These are phyloP conservation scores for Rhinella marina DNA, from an alignment of 2,797 vertebrate species.

Conservation along the genomic window DNA sequence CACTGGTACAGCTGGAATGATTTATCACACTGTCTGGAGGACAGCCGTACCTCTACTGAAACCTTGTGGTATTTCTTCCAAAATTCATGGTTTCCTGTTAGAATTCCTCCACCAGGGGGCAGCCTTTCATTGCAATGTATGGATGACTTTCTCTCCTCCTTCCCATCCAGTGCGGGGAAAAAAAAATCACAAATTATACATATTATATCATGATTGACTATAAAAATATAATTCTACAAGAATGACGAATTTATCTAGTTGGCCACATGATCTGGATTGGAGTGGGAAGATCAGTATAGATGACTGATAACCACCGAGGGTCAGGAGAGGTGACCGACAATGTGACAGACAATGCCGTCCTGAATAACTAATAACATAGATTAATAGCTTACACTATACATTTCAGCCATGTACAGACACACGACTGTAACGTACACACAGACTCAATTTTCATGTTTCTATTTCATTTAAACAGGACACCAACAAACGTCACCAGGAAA, in stretches of 20 bases:
- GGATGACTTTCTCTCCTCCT: neutral
- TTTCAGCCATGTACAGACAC: too few species aligned
- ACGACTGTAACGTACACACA: neutral
- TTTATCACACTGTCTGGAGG: too few species aligned
- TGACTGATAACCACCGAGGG: neutral
- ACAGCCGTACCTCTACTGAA: too few species aligned
- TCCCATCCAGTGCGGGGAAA: neutral
- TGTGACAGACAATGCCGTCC: neutral
- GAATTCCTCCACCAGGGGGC: slow-evolving; percentile 9
- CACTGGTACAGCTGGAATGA: neutral
- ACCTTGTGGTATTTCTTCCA: too few species aligned
- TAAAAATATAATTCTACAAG: neutral
- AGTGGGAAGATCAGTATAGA: neutral
- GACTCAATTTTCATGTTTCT: neutral
- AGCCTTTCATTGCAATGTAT: neutral
- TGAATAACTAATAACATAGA: neutral
- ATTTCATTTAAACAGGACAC: slow-evolving; percentile 61
- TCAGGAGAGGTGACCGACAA: too few species aligned
- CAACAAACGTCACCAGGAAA: slow-evolving; percentile 73
- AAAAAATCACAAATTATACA: neutral
- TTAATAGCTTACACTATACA: neutral
- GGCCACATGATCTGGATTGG: too few species aligned
- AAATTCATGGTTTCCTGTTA: too few species aligned
- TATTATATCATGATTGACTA: neutral
- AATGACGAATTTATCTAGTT: neutral